A percentile compares a stretch with the other conserved stretches of the same genome.
Conservation (phyloP, 2,797 vertebrate genomes). For the Cyprinella venusta region DNA sequence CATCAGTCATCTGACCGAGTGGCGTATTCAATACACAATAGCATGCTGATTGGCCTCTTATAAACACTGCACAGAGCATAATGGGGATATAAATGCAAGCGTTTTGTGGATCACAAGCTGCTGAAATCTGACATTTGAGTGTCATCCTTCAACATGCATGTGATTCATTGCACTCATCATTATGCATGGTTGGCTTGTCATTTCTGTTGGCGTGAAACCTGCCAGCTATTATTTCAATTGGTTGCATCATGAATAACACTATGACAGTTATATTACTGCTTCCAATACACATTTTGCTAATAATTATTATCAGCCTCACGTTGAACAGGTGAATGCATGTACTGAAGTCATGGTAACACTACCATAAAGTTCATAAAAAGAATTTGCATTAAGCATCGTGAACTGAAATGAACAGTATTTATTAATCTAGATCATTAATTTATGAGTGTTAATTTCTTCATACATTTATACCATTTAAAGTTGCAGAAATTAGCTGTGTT, state of each 20-base stretch:
- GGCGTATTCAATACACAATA: slow-evolving; percentile 37
- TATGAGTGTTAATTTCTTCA: background rate
- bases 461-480: background rate
- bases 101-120: slow-evolving; percentile 47
- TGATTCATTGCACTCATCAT: slow-evolving; percentile 53
- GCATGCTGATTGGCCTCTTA: slow-evolving; percentile 43
- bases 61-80: slow-evolving; percentile 23
- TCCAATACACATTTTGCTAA: background rate
- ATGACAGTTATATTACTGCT: background rate
- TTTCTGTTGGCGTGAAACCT: slow-evolving; percentile 54
- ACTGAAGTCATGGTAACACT: background rate
- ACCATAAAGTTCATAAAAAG: background rate
- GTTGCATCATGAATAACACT: slow-evolving; percentile 15
- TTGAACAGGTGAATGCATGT: background rate
- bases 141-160: slow-evolving; percentile 41
- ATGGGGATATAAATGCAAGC: slow-evolving; percentile 32
- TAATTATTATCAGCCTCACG: background rate
- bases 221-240: slow-evolving; percentile 25
- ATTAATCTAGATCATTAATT: background rate
- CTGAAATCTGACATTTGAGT: slow-evolving; percentile 47
- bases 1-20: slow-evolving; percentile 37
- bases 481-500: background rate
- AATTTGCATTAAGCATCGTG: background rate
- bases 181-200: slow-evolving; percentile 60
- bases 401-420: background rate